Percentiles rank a stretch among this genome's conserved stretches.
phyloP scores from a whole-genome alignment of 2,797 vertebrate species.

The Paramormyrops hopkinsi region DNA sequence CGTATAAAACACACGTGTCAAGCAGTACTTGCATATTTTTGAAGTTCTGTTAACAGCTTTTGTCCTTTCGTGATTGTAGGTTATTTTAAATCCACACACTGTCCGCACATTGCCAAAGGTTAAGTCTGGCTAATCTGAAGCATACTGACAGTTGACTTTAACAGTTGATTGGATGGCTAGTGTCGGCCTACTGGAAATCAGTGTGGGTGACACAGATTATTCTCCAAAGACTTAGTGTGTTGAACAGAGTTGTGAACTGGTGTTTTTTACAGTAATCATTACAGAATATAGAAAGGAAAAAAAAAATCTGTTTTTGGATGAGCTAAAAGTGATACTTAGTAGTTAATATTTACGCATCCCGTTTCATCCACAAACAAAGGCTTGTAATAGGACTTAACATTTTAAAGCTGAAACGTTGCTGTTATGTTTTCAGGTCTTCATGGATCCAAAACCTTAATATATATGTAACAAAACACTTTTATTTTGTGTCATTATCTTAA shows the following conservation, averaged over 20 bases:
- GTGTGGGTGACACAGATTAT: background rate
- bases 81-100: background rate
- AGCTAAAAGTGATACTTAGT: background rate
- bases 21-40: background rate
- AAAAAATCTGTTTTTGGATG: background rate
- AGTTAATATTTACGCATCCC: background rate
- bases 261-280: background rate
- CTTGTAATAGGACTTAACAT: background rate
- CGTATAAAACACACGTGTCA: background rate
- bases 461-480: background rate
- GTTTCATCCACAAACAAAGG: background rate
- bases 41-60: background rate
- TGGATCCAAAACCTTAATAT: background rate
- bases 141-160: background rate
- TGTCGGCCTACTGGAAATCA: background rate
- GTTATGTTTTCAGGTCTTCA: background rate
- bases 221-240: background rate
- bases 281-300: background rate
- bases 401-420: background rate
- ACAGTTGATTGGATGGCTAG: background rate
- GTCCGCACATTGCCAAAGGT: background rate
- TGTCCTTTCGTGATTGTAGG: background rate
- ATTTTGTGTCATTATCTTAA: background rate
- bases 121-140: background rate
- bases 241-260: background rate